phyloP scores from a whole-genome alignment of 2,888 invertebrate genomes.

The Cantharis rustica region DNA sequence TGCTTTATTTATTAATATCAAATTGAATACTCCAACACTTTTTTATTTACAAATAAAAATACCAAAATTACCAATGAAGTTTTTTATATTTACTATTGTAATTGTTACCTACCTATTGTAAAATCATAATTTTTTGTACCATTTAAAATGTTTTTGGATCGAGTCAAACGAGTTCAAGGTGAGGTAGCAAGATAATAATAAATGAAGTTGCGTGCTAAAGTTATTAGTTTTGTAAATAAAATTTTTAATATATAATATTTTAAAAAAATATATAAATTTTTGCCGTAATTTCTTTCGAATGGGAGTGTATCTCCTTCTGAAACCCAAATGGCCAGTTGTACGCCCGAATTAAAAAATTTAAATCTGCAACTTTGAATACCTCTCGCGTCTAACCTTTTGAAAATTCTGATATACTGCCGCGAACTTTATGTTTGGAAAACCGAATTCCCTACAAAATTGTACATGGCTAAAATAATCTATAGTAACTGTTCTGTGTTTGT shows the following conservation, averaged over 20 bases:
- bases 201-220: constrained; percentile 20
- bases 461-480: no score
- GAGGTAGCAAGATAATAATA: constrained; percentile 24
- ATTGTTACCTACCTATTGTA: constrained; percentile 12
- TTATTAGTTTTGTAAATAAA: neutral
- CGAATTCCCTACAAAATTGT: no score
- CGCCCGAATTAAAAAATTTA: no score
- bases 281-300: neutral
- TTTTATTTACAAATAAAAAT: neutral
- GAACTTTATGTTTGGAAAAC: no score
- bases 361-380: no score
- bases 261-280: neutral
- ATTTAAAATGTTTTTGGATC: constrained; percentile 24
- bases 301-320: neutral
- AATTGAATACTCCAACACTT: neutral
- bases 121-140: constrained; percentile 25
- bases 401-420: no score
- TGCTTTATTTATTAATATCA: neutral
- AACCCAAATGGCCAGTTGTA: no score
- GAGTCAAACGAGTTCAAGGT: constrained; percentile 25
- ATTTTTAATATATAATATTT: neutral
- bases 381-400: no score
- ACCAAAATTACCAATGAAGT: constrained; percentile 15
- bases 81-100: constrained; percentile 37
- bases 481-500: no score